These are phyloP conservation scores for Andrena fulva DNA, from an alignment of 2,888 invertebrate genomes.

Conservation along the genomic window DNA sequence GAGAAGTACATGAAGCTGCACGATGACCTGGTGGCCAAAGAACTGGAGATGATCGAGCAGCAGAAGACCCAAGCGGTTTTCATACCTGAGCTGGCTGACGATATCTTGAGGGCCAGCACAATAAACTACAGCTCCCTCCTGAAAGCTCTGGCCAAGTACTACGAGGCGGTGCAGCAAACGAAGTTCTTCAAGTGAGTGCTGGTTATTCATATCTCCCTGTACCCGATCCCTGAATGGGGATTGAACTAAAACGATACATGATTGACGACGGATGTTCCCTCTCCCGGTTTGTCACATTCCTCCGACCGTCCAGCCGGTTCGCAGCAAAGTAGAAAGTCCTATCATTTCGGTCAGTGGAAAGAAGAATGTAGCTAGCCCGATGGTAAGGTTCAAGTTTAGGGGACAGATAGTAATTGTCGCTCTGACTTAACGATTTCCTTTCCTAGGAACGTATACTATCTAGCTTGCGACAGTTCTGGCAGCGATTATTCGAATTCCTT, in stretches of 20 bases:
- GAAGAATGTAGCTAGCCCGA: constrained; percentile 7
- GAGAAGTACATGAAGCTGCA: constrained; percentile 78
- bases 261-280: neutral
- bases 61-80: constrained; percentile 76
- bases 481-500: too few species aligned
- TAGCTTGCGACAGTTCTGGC: too few species aligned
- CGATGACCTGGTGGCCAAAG: constrained; percentile 74
- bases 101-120: constrained; percentile 85
- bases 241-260: neutral
- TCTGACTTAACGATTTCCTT: neutral
- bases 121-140: constrained; percentile 85
- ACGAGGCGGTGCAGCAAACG: constrained; percentile 84
- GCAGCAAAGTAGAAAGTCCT: neutral
- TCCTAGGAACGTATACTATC: neutral
- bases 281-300: neutral
- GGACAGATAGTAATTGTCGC: neutral
- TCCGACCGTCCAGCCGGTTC: neutral
- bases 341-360: neutral
- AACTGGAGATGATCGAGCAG: constrained; percentile 64
- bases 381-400: neutral
- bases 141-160: constrained; percentile 83
- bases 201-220: neutral
- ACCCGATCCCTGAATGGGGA: neutral
- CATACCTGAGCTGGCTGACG: constrained; percentile 84
- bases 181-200: constrained; percentile 86